A percentile compares a stretch with the other conserved stretches of the same genome.
Conservation (phyloP, 2,888 invertebrate genomes). For the Rosalia funebris region DNA sequence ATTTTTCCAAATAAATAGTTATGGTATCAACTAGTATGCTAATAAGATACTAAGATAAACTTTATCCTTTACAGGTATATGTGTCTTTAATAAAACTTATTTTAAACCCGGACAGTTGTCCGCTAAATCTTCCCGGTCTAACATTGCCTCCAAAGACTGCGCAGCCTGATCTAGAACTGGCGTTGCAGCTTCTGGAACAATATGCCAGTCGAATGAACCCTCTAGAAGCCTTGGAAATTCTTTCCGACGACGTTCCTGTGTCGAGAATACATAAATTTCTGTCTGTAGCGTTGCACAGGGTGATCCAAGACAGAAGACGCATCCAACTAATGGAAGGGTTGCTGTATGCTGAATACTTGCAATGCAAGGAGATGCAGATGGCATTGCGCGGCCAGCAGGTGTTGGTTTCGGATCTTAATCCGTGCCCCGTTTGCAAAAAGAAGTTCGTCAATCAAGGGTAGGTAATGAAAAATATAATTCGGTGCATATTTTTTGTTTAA, state of each 20-base stretch:
- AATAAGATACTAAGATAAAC: too few species aligned
- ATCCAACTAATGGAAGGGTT: slow-evolving; percentile 85
- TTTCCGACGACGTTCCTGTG: slow-evolving; percentile 85
- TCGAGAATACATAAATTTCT: slow-evolving; percentile 71
- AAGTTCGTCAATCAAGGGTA: slow-evolving; percentile 91
- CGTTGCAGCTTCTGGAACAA: slow-evolving; percentile 82
- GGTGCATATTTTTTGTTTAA: too few species aligned
- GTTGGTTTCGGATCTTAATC: slow-evolving; percentile 84
- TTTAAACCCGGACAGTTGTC: slow-evolving; percentile 57
- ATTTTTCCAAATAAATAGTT: too few species aligned
- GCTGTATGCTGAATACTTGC: slow-evolving; percentile 84
- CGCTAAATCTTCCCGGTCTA: slow-evolving; percentile 54
- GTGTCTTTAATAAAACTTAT: slow-evolving; percentile 60
- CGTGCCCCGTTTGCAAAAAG: slow-evolving; percentile 93
- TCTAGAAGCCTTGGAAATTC: slow-evolving; percentile 77
- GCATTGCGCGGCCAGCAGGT: slow-evolving; percentile 85
- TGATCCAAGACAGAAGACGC: slow-evolving; percentile 77
- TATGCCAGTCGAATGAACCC: slow-evolving; percentile 89
- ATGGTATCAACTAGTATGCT: too few species aligned
- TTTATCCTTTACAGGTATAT: slow-evolving; percentile 57
- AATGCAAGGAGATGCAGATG: slow-evolving; percentile 84
- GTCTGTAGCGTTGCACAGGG: slow-evolving; percentile 59
- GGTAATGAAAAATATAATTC: too few species aligned
- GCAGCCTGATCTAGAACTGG: slow-evolving; percentile 81
- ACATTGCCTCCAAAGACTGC: slow-evolving; percentile 70